These are phyloP conservation scores for Cochlearius cochlearius DNA, from an alignment of 2,113 vertebrate genomes.

Conservation along the genomic window DNA sequence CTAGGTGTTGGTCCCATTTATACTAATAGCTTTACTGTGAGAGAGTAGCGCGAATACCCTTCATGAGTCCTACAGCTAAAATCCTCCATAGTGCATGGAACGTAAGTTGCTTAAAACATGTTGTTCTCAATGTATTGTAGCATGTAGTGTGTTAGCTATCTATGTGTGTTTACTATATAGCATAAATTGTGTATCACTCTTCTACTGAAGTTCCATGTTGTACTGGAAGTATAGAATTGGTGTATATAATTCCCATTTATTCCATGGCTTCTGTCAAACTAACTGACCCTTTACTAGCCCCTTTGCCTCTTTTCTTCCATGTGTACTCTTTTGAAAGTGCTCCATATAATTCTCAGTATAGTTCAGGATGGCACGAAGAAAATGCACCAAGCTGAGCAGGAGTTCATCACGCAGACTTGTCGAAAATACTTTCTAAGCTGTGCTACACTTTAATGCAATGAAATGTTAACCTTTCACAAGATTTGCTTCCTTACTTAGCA, in stretches of 20 bases:
- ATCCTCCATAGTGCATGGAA: background rate
- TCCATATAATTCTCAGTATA: background rate
- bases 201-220: background rate
- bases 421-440: background rate
- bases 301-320: background rate
- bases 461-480: background rate
- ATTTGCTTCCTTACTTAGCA: background rate
- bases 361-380: background rate
- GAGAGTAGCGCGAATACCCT: background rate
- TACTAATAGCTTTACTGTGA: constrained; percentile 7
- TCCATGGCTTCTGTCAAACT: background rate
- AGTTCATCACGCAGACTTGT: background rate
- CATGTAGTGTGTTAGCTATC: background rate
- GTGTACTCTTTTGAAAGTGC: background rate
- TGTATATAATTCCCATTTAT: background rate
- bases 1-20: constrained; percentile 5
- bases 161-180: background rate
- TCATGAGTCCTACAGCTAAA: constrained; percentile 15
- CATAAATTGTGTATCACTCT: background rate
- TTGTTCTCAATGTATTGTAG: background rate
- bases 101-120: background rate
- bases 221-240: background rate
- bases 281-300: background rate
- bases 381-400: background rate
- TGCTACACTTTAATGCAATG: background rate